Percentiles rank a stretch among this genome's conserved stretches.
Evolutionary conservation across 2,797 vertebrate genomes (phyloP).

Genomic region (Mormyrus proboscirostris): DNA sequence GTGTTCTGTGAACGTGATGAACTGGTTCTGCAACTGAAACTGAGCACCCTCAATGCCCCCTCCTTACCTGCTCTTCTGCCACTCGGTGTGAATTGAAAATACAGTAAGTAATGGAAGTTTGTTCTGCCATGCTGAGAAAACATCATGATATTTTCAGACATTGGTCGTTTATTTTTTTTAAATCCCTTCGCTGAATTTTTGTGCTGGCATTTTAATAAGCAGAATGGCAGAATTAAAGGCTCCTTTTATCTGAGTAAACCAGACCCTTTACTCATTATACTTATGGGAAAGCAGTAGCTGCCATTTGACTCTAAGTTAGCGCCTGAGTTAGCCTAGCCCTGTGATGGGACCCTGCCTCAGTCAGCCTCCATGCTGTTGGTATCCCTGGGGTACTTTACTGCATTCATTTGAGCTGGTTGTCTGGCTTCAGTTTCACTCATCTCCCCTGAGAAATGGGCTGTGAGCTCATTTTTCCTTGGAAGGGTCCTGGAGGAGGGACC

Average conservation of each 20-base stretch:
- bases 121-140: neutral
- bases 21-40: neutral
- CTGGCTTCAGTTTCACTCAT: neutral
- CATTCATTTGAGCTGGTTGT: neutral
- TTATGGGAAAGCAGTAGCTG: neutral
- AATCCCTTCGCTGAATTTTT: neutral
- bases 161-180: neutral
- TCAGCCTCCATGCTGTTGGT: neutral
- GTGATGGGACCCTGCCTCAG: neutral
- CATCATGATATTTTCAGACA: neutral
- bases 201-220: neutral
- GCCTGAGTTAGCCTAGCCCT: neutral
- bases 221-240: neutral
- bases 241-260: neutral
- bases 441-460: neutral
- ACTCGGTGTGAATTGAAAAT: neutral
- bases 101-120: neutral
- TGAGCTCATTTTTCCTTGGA: conserved; percentile 21
- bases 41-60: neutral
- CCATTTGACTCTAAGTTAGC: neutral
- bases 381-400: neutral
- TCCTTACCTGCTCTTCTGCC: neutral
- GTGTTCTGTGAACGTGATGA: neutral
- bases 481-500: conserved; percentile 46
- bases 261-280: neutral